Evolutionary conservation across 2,797 vertebrate species (phyloP).

Genomic region (Fistularia commersonii): DNA sequence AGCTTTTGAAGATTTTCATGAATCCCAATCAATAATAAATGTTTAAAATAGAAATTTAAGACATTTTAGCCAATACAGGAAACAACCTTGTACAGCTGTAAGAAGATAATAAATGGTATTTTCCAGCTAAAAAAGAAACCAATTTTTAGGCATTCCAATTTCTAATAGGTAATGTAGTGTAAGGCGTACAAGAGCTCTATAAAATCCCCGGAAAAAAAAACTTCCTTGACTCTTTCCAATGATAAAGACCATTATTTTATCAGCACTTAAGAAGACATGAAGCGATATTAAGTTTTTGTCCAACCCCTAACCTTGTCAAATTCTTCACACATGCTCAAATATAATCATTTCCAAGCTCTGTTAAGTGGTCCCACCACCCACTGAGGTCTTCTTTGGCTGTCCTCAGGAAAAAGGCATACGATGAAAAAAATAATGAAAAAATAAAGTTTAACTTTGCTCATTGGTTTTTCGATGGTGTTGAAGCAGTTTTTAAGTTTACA

Average conservation of each 20-base stretch:
- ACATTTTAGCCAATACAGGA: no score
- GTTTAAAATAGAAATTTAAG: no score
- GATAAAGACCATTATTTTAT: conserved; percentile 30
- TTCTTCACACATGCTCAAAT: conserved; percentile 17
- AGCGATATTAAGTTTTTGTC: conserved; percentile 31
- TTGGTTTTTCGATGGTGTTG: conserved; percentile 9
- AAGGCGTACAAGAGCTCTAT: conserved; percentile 3
- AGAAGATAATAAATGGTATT: no score
- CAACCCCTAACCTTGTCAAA: conserved; percentile 25
- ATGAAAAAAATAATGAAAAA: background rate
- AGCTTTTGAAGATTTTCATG: no score
- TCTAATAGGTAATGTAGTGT: background rate
- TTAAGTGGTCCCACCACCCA: conserved; percentile 14
- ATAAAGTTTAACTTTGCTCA: conserved; percentile 13
- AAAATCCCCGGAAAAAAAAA: conserved; percentile 19
- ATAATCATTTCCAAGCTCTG: conserved; percentile 21
- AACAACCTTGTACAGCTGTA: no score
- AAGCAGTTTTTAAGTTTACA: conserved; percentile 19
- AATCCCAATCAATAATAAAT: no score
- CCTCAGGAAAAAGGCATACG: conserved; percentile 12
- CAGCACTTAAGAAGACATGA: conserved; percentile 28
- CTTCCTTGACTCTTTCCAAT: background rate
- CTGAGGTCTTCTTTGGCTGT: conserved; percentile 13
- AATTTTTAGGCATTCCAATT: no score
- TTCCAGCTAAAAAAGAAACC: no score